Evolutionary conservation across 2,113 vertebrate genomes (phyloP).

Genomic region (Antigone vipio): DNA sequence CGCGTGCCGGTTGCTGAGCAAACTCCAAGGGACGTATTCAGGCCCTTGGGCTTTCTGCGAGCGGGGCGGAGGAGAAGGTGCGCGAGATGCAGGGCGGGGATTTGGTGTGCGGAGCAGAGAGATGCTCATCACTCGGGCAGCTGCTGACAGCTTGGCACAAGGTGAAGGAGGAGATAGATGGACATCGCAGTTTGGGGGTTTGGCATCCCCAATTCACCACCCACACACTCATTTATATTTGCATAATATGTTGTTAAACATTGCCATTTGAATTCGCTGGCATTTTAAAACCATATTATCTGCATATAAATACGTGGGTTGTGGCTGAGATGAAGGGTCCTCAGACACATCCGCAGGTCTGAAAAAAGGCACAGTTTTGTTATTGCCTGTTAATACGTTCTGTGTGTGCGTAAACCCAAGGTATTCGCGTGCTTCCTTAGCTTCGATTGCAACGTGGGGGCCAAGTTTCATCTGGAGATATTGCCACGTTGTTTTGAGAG

Average conservation of each 20-base stretch:
- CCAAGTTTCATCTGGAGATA: background rate
- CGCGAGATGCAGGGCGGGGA: accelerated
- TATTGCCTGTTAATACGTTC: background rate
- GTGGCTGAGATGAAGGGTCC: background rate
- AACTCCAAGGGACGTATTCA: accelerated
- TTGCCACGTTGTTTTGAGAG: accelerated
- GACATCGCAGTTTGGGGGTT: accelerated
- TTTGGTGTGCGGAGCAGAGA: background rate
- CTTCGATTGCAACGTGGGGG: background rate
- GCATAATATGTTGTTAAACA: background rate
- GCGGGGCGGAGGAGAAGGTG: background rate
- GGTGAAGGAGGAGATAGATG: background rate
- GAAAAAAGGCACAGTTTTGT: background rate
- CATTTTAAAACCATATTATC: background rate
- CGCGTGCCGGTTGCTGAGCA: background rate
- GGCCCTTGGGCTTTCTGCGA: background rate
- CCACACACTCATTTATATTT: accelerated
- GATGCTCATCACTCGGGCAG: background rate
- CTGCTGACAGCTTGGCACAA: background rate
- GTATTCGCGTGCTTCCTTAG: background rate
- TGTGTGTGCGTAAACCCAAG: background rate
- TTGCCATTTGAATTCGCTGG: background rate
- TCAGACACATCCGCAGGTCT: accelerated
- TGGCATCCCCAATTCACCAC: background rate
- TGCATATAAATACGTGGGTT: background rate